These are phyloP conservation scores for Cephalopterus ornatus DNA, from an alignment of 2,113 vertebrate species.

Conservation along the genomic window DNA sequence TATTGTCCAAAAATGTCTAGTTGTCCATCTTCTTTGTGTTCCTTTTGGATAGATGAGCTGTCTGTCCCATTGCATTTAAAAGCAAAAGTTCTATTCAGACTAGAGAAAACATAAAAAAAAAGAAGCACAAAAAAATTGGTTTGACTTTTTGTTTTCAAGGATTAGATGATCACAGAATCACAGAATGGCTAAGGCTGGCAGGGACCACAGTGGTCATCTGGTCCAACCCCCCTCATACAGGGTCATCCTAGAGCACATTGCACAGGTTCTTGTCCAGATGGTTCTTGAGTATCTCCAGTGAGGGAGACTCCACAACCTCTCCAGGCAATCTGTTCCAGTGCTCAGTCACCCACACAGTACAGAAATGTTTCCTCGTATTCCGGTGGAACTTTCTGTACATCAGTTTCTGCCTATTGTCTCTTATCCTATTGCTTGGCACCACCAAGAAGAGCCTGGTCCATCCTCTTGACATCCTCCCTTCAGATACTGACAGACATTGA, in stretches of 20 bases:
- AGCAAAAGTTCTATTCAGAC: neutral
- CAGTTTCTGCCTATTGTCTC: neutral
- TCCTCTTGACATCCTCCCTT: neutral
- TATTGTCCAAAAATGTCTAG: neutral
- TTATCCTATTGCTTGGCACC: neutral
- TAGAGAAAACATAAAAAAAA: neutral
- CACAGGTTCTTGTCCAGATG: neutral
- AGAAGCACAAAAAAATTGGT: neutral
- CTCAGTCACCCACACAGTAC: neutral
- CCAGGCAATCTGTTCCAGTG: neutral
- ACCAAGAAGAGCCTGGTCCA: neutral
- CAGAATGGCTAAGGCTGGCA: neutral
- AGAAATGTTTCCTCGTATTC: neutral
- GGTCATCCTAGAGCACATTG: neutral
- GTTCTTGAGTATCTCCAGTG: neutral
- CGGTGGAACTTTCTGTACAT: neutral
- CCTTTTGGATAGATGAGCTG: neutral
- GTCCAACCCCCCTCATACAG: neutral
- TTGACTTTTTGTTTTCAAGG: neutral
- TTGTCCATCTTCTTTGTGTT: neutral
- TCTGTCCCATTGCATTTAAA: neutral
- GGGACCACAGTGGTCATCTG: neutral
- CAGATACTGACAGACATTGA: neutral
- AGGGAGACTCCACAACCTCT: neutral
- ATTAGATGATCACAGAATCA: neutral